A percentile compares a stretch with the other conserved stretches of the same genome.
Evolutionary conservation across 92 coral and sea anemone species (phyloP).

Genomic region (Porites cylindrica): DNA sequence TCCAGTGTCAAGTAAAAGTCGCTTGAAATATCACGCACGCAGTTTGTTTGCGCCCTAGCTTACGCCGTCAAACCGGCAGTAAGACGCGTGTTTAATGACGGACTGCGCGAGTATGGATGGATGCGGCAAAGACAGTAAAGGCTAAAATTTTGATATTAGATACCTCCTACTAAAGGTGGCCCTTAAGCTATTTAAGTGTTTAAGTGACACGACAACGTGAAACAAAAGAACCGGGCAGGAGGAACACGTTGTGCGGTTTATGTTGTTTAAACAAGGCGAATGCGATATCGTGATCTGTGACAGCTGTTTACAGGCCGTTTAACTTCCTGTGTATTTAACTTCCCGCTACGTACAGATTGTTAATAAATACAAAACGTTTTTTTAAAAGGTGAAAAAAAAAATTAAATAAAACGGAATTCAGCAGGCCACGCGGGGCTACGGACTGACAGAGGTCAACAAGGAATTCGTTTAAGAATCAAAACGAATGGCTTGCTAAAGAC

Average conservation of each 20-base stretch:
- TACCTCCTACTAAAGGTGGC: slow-evolving; percentile 11
- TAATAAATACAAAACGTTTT: neutral
- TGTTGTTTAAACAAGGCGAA: slow-evolving; percentile 31
- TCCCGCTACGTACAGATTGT: neutral
- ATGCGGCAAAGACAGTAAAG: neutral
- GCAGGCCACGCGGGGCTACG: slow-evolving; percentile 7
- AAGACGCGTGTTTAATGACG: neutral
- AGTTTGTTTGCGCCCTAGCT: neutral
- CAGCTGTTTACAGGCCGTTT: slow-evolving; percentile 38
- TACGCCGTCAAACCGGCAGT: neutral
- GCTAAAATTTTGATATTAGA: neutral
- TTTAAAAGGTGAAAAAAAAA: neutral
- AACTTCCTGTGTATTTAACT: slow-evolving; percentile 9
- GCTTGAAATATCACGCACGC: neutral
- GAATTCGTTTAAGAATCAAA: slow-evolving; percentile 2
- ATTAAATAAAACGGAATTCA: neutral
- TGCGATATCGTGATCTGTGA: slow-evolving; percentile 33
- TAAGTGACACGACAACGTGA: slow-evolving; percentile 1
- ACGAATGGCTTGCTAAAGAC: neutral
- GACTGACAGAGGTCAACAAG: neutral
- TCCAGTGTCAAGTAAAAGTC: too few species aligned
- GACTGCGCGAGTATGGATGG: neutral
- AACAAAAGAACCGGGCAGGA: slow-evolving; percentile 8
- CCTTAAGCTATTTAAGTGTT: slow-evolving; percentile 24
- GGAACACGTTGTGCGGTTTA: slow-evolving; percentile 23